Conservation (phyloP, 2,888 invertebrate species). For the Dynastes tityus region DNA sequence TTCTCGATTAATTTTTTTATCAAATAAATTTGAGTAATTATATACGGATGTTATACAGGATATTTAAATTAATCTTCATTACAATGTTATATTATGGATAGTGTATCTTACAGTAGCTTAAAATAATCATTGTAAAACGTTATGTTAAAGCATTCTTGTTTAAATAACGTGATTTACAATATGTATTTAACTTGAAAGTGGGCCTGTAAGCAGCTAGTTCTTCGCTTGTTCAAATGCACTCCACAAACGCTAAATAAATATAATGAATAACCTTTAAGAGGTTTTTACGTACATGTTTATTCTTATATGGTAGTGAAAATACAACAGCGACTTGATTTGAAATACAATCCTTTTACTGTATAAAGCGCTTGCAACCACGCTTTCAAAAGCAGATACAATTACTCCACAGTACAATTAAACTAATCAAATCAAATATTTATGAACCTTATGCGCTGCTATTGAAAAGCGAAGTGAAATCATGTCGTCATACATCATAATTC, state of each 20-base stretch:
- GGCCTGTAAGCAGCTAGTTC: not conserved
- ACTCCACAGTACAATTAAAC: not conserved
- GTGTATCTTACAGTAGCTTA: not conserved
- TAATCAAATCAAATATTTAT: conserved; percentile 12
- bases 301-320: not conserved
- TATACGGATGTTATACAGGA: not conserved
- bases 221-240: not conserved
- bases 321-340: not conserved
- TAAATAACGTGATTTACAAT: not conserved
- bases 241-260: not conserved
- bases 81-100: not conserved
- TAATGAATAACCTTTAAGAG: conserved; percentile 15
- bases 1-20: not conserved
- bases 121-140: not conserved
- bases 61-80: not conserved
- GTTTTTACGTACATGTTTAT: not conserved
- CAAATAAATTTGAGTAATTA: not conserved
- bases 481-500: not conserved
- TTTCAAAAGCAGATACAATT: conserved; percentile 10
- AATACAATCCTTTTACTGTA: not conserved
- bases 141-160: not conserved
- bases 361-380: not conserved
- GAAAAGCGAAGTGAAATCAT: not conserved
- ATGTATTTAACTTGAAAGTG: not conserved
- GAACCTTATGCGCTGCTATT: not conserved